A percentile compares a stretch with the other conserved stretches of the same genome.
Evolutionary conservation across 2,888 invertebrate species (phyloP).

Genomic region (Nasonovia ribisnigri): DNA sequence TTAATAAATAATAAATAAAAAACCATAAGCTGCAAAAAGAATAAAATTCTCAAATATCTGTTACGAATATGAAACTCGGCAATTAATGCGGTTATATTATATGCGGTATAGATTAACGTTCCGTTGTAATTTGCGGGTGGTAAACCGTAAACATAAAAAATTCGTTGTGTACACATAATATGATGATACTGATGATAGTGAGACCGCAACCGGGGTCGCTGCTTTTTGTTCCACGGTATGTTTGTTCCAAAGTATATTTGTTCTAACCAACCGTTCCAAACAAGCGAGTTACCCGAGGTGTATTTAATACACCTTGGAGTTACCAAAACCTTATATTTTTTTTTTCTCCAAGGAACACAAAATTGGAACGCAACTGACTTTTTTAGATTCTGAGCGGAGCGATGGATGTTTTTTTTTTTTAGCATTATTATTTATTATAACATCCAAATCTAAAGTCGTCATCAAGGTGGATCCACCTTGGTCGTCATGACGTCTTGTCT

Average conservation of each 20-base stretch:
- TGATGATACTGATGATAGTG: background rate
- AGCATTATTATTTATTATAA: no score
- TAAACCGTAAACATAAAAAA: background rate
- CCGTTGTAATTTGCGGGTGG: background rate
- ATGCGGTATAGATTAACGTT: background rate
- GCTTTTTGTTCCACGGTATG: background rate
- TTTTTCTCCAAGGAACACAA: background rate
- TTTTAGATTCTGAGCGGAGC: background rate
- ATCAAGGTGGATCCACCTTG: no score
- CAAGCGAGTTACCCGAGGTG: no score
- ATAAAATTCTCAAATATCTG: background rate
- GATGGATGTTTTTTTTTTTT: no score
- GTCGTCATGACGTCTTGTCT: no score
- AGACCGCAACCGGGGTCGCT: background rate
- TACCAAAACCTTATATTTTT: background rate
- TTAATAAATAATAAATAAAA: background rate
- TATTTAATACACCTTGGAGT: no score
- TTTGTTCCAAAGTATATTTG: background rate
- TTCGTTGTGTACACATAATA: background rate
- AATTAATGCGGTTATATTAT: background rate
- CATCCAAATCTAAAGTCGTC: no score
- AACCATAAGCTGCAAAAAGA: background rate
- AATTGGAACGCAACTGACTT: background rate
- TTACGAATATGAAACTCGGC: background rate
- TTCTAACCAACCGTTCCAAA: no score